These are phyloP conservation scores for Drosophila subquinaria DNA, from an alignment of 2,888 invertebrate genomes.

Conservation along the genomic window DNA sequence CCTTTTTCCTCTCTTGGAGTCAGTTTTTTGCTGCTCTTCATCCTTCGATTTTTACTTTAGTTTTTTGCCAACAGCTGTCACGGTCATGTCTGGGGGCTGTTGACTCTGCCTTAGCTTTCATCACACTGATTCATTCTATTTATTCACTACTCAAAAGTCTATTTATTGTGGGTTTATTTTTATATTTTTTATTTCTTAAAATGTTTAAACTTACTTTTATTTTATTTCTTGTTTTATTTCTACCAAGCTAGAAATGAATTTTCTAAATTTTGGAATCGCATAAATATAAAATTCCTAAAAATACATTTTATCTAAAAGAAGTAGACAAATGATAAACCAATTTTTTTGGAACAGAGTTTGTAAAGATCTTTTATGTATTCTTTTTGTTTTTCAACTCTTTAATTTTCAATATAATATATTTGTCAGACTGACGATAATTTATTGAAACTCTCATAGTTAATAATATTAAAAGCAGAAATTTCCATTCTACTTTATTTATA, in stretches of 20 bases:
- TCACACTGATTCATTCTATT: constrained; percentile 40
- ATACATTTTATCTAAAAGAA: too few species aligned
- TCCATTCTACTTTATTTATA: too few species aligned
- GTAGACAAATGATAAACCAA: too few species aligned
- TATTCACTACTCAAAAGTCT: not conserved
- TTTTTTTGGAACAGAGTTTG: not conserved
- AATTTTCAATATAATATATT: not conserved
- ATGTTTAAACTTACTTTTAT: too few species aligned
- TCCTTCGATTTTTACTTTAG: constrained; percentile 45
- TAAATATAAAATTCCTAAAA: too few species aligned
- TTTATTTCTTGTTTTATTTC: too few species aligned
- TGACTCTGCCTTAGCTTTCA: constrained; percentile 24
- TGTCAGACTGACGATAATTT: not conserved
- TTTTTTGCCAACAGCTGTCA: constrained; percentile 62
- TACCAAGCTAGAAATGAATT: too few species aligned
- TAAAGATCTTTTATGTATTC: not conserved
- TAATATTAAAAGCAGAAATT: not conserved
- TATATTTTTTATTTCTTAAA: too few species aligned
- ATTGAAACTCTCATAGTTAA: not conserved
- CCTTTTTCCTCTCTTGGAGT: constrained; percentile 18
- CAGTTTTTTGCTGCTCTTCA: constrained; percentile 22
- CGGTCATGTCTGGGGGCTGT: constrained; percentile 58
- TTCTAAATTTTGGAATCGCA: too few species aligned
- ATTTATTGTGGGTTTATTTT: not conserved
- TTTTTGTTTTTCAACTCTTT: not conserved